These are phyloP conservation scores for Esox masquinongy DNA, from an alignment of 2,797 vertebrate species.

Conservation along the genomic window DNA sequence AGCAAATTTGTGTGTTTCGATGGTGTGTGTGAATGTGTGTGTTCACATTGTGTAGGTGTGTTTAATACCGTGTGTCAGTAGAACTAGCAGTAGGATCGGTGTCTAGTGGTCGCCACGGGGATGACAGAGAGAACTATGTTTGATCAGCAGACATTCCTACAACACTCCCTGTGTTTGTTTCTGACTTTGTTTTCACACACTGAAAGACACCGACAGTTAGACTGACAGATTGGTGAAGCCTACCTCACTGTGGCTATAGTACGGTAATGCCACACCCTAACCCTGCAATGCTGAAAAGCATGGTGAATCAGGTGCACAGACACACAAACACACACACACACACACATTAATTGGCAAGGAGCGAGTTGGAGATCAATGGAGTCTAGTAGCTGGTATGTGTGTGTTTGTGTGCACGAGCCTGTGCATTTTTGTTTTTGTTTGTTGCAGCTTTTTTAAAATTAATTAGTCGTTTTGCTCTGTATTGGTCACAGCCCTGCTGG, in stretches of 20 bases:
- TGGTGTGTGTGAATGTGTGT: too few species aligned
- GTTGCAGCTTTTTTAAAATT: constrained; percentile 1
- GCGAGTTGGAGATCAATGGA: not conserved
- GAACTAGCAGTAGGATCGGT: constrained; percentile 52
- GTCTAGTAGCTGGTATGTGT: not conserved
- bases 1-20: too few species aligned
- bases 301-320: not conserved
- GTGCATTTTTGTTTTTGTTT: constrained; percentile 2
- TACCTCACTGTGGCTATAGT: too few species aligned
- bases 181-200: not conserved
- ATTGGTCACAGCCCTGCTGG: constrained; percentile 1
- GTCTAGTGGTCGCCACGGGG: constrained; percentile 51
- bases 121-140: constrained; percentile 70
- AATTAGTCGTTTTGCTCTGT: constrained; percentile 1
- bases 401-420: not conserved
- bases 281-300: too few species aligned
- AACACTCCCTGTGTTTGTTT: constrained; percentile 37
- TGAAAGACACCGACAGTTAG: not conserved
- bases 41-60: too few species aligned
- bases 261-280: too few species aligned
- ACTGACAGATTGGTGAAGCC: too few species aligned
- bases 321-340: constrained; percentile 7
- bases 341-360: not conserved
- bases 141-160: constrained; percentile 65
- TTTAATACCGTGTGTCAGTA: constrained; percentile 4